Percentiles rank a stretch among this genome's conserved stretches.
phyloP scores from a whole-genome alignment of 2,797 vertebrate species.

The Anniella stebbinsi region DNA sequence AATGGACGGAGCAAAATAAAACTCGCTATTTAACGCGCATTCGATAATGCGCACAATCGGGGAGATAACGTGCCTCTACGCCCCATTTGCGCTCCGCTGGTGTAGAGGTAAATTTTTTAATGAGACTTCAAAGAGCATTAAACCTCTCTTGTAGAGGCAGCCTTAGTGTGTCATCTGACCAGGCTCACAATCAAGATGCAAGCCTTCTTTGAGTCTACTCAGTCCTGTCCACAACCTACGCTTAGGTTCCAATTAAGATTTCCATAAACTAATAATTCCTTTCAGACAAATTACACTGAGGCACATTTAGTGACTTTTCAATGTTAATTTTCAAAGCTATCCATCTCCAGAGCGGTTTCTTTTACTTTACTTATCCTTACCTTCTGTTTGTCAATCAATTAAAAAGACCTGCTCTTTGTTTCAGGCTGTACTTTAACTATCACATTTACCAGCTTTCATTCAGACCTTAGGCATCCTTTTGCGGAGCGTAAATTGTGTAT shows the following conservation, averaged over 20 bases:
- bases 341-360: conserved; percentile 52
- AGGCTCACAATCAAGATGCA: conserved; percentile 8
- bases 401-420: conserved; percentile 27
- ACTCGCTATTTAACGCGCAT: too few relatives aligned
- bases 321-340: conserved; percentile 53
- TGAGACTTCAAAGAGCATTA: too few relatives aligned
- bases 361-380: conserved; percentile 38
- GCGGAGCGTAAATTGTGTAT: conserved; percentile 24
- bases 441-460: conserved; percentile 26
- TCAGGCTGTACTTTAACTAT: conserved; percentile 48
- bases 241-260: conserved; percentile 40
- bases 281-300: conserved; percentile 42
- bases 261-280: conserved; percentile 21
- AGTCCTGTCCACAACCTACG: conserved; percentile 2
- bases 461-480: conserved; percentile 5
- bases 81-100: too few relatives aligned
- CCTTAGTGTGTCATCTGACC: too few relatives aligned
- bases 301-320: conserved; percentile 32
- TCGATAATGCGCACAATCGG: too few relatives aligned
- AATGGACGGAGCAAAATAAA: too few relatives aligned
- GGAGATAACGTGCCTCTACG: too few relatives aligned
- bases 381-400: conserved; percentile 49
- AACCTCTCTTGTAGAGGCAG: too few relatives aligned
- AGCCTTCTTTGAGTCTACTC: not conserved
- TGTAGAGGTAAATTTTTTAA: too few relatives aligned